phyloP scores from a whole-genome alignment of 2,888 invertebrate species.

The Troides helena region DNA sequence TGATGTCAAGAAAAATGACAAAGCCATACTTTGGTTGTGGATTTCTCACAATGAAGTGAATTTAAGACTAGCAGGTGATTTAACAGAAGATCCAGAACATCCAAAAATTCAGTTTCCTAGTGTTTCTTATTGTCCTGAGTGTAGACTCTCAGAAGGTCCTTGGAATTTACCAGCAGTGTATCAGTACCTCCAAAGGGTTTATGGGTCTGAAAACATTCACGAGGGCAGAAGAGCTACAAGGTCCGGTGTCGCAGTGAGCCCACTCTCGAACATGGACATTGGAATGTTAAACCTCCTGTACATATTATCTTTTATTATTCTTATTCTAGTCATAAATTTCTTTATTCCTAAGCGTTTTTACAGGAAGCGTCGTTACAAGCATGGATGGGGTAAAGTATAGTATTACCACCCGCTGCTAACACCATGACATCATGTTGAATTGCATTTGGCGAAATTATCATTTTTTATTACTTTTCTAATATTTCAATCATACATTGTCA shows the following conservation, averaged over 20 bases:
- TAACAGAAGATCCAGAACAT: conserved; percentile 93
- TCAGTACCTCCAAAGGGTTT: conserved; percentile 79
- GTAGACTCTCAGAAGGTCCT: conserved; percentile 77
- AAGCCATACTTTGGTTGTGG: conserved; percentile 96
- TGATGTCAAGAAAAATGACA: conserved; percentile 85
- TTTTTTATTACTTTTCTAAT: background rate
- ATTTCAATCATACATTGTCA: background rate
- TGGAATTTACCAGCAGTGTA: conserved; percentile 84
- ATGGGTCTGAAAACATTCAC: conserved; percentile 58
- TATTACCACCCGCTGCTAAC: conserved; percentile 30
- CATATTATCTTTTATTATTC: conserved; percentile 85
- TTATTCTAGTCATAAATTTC: conserved; percentile 87
- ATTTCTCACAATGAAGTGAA: conserved; percentile 96
- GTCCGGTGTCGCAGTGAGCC: conserved; percentile 58
- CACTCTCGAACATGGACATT: conserved; percentile 85
- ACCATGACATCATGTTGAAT: background rate
- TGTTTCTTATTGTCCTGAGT: conserved; percentile 83
- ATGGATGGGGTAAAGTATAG: conserved; percentile 87
- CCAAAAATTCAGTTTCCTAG: conserved; percentile 95
- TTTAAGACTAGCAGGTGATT: conserved; percentile 89
- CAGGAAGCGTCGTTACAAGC: conserved; percentile 86
- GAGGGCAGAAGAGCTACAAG: conserved; percentile 41
- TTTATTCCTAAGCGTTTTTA: conserved; percentile 86
- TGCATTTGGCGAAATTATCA: no score
- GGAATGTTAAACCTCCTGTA: conserved; percentile 88